These are phyloP conservation scores for Aegithalos caudatus DNA, from an alignment of 2,113 vertebrate genomes.

Conservation along the genomic window DNA sequence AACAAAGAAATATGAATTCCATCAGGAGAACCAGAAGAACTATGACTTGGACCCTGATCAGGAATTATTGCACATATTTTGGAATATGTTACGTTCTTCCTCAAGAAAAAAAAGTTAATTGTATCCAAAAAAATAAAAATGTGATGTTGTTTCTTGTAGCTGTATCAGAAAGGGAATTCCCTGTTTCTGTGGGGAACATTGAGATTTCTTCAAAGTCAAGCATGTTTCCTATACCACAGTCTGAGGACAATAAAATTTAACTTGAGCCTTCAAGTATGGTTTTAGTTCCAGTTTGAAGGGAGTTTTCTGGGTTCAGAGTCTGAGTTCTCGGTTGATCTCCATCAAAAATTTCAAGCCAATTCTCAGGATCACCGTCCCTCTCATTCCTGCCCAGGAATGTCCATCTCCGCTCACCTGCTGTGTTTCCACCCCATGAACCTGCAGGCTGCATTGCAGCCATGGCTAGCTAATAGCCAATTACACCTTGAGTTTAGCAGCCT, in stretches of 20 bases:
- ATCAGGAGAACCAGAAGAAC: neutral
- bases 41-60: neutral
- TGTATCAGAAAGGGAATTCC: neutral
- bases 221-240: neutral
- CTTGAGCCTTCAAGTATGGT: neutral
- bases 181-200: neutral
- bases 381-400: neutral
- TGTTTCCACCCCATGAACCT: neutral
- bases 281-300: neutral
- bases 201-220: neutral
- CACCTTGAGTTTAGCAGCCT: neutral
- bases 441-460: neutral
- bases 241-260: neutral
- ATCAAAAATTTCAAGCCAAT: neutral
- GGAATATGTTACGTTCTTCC: neutral
- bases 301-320: neutral
- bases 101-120: neutral
- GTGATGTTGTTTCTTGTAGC: neutral
- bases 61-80: neutral
- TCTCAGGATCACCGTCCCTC: neutral
- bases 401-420: rapidly evolving
- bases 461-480: neutral
- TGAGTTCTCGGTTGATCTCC: neutral
- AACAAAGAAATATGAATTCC: neutral
- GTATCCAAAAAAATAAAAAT: neutral